Evolutionary conservation across 2,888 invertebrate species (phyloP), one percentile per base, ranked within the genome.

Genomic region (Agrochola litura): DNA sequence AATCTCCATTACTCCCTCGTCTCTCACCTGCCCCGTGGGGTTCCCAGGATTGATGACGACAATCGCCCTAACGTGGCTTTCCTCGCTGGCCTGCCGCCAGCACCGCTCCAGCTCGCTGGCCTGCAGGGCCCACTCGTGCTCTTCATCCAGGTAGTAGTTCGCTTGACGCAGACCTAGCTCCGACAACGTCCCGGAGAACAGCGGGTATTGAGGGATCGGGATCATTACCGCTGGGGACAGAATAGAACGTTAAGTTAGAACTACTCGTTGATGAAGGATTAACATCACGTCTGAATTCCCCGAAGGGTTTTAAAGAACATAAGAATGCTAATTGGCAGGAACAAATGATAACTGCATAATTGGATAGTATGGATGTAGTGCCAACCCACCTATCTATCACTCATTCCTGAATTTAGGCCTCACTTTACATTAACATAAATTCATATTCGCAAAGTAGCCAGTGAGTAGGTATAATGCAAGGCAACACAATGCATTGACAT

Each of bases 31-130:
- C n/a, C 99, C 99, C 37, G 99, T 99, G 16, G 99, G 99, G 95
- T 99, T 99, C 76, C 99, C 99, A 0, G 99, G 99, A 95, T 99
- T 99, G 89, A 99, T 99, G 67, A 99, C 97, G 25, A 99, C 99
- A 66, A 99, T 96, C 0, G 98, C 99, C 72, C 99, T 97, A 0
- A 99, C 99, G 79, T 97, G 96, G 92, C 97, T 97, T 0, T 90
- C 90, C 79, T 97, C 95, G 56, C 97, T 97, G 0, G 98, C 97
- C 89, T 98, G 98, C 0, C 54, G 95, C 96, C 79, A 98, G 94
- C 43, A 93, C 67, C 99, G 96, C 92, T 99, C 97, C 85, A 99
- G 94, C 95, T 99, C 99, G 0, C 94, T 87, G 3, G 97, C 95
- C 86, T 98, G 97, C 86, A 99, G 94, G 1, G 98, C 98, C 99